Percentiles rank a stretch among this genome's conserved stretches.
Evolutionary conservation across 1,140 invertebrate genomes (phyloP).

Genomic region (Helicorthomorpha holstii): DNA sequence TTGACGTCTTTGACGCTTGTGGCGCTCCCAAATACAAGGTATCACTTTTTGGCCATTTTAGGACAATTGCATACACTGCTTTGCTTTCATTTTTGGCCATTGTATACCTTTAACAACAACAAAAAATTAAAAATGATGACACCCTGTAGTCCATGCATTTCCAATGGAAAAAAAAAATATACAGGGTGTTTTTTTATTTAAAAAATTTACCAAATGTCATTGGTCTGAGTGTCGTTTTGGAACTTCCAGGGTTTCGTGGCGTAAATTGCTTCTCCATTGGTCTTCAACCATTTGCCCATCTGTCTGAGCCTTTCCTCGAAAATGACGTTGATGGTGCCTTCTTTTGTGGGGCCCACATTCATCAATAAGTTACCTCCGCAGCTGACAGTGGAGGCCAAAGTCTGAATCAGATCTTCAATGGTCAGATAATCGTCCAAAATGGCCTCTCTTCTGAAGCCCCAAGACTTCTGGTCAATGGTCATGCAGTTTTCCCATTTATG

Average conservation of each 20-base stretch:
- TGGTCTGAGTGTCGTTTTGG: slow-evolving; percentile 63
- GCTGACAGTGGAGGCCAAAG: slow-evolving; percentile 54
- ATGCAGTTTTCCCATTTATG: slow-evolving; percentile 89
- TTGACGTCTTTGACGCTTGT: neutral
- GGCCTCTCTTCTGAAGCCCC: slow-evolving; percentile 69
- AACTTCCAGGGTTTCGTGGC: slow-evolving; percentile 48
- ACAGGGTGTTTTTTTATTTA: neutral
- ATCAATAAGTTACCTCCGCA: slow-evolving; percentile 79
- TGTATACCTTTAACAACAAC: neutral
- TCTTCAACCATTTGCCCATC: slow-evolving; percentile 49
- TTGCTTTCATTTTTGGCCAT: neutral
- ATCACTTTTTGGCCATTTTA: neutral
- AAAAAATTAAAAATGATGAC: neutral
- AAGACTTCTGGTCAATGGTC: slow-evolving; percentile 75
- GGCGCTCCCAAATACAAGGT: neutral
- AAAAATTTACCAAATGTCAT: slow-evolving; percentile 33
- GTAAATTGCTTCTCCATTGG: slow-evolving; percentile 84
- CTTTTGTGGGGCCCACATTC: slow-evolving; percentile 78
- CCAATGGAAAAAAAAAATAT: neutral
- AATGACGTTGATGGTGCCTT: slow-evolving; percentile 71
- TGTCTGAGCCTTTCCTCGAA: slow-evolving; percentile 66
- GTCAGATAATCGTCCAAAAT: slow-evolving; percentile 47
- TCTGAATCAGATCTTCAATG: slow-evolving; percentile 47
- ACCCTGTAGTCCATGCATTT: neutral
- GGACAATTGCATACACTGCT: neutral